A percentile compares a stretch with the other conserved stretches of the same genome.
phyloP scores from a whole-genome alignment of 1,140 invertebrate species.

The Drosophila kurseongensis region DNA sequence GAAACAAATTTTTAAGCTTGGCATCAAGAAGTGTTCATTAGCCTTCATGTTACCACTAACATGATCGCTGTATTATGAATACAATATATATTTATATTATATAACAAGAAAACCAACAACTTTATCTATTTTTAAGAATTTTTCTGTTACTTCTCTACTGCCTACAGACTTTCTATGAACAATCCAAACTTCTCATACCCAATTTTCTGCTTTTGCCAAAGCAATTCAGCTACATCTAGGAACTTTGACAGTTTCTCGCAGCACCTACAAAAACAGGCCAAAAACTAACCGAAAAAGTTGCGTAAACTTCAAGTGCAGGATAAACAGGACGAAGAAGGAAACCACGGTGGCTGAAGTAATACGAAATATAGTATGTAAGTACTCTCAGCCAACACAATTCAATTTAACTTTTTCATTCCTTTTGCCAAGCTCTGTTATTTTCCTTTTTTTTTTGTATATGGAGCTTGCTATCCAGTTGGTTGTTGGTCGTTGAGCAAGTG shows the following conservation, averaged over 20 bases:
- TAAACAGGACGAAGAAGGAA: conserved; percentile 24
- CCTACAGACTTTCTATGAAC: too few relatives aligned
- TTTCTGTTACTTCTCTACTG: too few relatives aligned
- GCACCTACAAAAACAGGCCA: conserved; percentile 52
- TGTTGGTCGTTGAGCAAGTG: conserved; percentile 39
- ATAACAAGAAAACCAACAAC: too few relatives aligned
- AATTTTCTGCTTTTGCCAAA: conserved; percentile 27
- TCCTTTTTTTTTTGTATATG: conserved; percentile 55
- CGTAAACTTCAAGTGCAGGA: conserved; percentile 67
- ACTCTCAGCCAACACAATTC: conserved; percentile 75
- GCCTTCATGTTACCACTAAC: too few relatives aligned
- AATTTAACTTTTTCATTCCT: conserved; percentile 80
- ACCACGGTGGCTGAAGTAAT: conserved; percentile 36
- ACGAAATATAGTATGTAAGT: conserved; percentile 49
- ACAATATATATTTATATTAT: too few relatives aligned
- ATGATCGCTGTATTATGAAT: too few relatives aligned
- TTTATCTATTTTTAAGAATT: too few relatives aligned
- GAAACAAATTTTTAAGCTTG: too few relatives aligned
- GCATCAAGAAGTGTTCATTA: too few relatives aligned
- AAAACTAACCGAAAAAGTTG: conserved; percentile 65
- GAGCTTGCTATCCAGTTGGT: conserved; percentile 19
- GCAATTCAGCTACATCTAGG: conserved; percentile 49
- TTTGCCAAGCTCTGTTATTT: conserved; percentile 64
- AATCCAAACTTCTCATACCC: neutral
- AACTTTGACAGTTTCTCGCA: conserved; percentile 68